Percentiles rank a stretch among this genome's conserved stretches.
Evolutionary conservation across 2,113 vertebrate genomes (phyloP).

Genomic region (Rhabdornis inornatus): DNA sequence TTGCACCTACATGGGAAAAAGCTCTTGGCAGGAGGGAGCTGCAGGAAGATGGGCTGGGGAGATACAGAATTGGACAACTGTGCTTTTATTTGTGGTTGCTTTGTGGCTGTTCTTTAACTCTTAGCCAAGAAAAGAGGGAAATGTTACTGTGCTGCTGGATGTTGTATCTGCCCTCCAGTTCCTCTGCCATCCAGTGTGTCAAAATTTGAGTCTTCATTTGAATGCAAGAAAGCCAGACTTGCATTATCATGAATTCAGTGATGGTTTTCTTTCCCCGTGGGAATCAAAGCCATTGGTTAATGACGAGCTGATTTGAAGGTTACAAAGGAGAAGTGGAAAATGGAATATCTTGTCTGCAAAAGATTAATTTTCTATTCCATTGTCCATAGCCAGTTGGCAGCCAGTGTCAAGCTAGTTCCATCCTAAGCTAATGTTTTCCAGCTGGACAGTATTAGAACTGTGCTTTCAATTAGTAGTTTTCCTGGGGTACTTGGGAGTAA

Average conservation of each 20-base stretch:
- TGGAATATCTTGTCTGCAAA: slow-evolving; percentile 15
- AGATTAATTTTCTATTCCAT: slow-evolving; percentile 39
- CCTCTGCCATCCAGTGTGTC: neutral
- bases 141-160: neutral
- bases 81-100: neutral
- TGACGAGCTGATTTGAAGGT: slow-evolving; percentile 2
- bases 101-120: neutral
- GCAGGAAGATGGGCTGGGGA: neutral
- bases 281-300: slow-evolving; percentile 31
- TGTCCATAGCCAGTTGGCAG: slow-evolving; percentile 22
- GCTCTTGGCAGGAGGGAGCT: neutral
- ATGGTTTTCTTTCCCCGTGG: neutral
- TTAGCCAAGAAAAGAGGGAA: neutral
- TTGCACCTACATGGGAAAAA: neutral
- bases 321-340: slow-evolving; percentile 45
- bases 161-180: neutral
- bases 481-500: slow-evolving; percentile 38
- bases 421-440: slow-evolving; percentile 46
- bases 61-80: neutral
- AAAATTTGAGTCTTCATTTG: neutral
- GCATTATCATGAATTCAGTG: neutral
- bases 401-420: neutral
- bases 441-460: slow-evolving; percentile 31
- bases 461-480: slow-evolving; percentile 61
- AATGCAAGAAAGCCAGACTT: neutral